A percentile compares a stretch with the other conserved stretches of the same genome.
Conservation (phyloP, 2,888 invertebrate species). For the Acanthoscelides obtectus region DNA sequence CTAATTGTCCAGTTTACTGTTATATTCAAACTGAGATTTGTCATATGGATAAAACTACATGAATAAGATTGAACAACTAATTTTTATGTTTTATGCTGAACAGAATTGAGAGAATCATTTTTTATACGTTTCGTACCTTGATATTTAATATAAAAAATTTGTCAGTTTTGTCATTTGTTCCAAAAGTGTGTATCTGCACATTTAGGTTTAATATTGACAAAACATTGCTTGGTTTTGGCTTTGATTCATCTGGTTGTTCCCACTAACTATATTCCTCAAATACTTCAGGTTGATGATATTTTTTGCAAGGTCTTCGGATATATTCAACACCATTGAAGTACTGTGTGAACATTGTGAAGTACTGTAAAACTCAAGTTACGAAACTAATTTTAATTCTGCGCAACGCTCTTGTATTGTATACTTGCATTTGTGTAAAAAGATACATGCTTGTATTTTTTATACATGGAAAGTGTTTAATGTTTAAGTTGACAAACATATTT, state of each 20-base stretch:
- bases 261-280: too few relatives aligned
- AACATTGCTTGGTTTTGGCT: too few relatives aligned
- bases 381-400: background rate
- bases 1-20: conserved; percentile 17
- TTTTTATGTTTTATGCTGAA: background rate
- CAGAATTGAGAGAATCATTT: background rate
- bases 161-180: too few relatives aligned
- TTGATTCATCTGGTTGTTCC: too few relatives aligned
- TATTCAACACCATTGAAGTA: too few relatives aligned
- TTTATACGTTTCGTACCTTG: background rate
- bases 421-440: background rate
- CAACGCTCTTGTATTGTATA: background rate
- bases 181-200: too few relatives aligned
- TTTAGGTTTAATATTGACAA: too few relatives aligned
- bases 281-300: too few relatives aligned
- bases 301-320: too few relatives aligned
- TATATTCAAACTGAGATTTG: conserved; percentile 9
- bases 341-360: too few relatives aligned
- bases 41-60: background rate
- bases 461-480: background rate
- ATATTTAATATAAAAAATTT: too few relatives aligned
- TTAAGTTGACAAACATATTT: background rate
- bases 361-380: too few relatives aligned
- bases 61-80: background rate
- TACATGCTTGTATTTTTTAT: background rate